Conservation (phyloP, 2,888 invertebrate species). For the Chrysodeixis includens region DNA sequence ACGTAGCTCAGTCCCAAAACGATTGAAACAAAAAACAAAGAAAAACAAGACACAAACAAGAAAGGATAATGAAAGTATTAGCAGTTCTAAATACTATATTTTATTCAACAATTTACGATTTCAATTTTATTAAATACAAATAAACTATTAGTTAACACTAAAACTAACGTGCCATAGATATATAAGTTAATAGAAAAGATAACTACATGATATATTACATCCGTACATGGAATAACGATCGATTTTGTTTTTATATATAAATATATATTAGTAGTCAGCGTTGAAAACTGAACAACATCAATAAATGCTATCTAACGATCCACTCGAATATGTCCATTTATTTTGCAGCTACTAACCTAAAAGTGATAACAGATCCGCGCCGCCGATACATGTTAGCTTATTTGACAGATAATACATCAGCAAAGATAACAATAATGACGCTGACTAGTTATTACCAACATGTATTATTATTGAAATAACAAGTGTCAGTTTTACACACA, state of each 20-base stretch:
- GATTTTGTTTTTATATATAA: conserved; percentile 26
- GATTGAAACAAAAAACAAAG: conserved; percentile 29
- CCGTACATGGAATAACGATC: conserved; percentile 60
- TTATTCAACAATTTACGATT: conserved; percentile 65
- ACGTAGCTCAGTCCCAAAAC: conserved; percentile 11
- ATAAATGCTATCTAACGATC: conserved; percentile 77
- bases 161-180: conserved; percentile 62
- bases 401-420: conserved; percentile 81
- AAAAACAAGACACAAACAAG: conserved; percentile 30
- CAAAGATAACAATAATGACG: conserved; percentile 71
- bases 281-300: conserved; percentile 74
- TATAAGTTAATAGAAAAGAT: conserved; percentile 56
- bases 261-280: conserved; percentile 69
- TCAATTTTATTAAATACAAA: conserved; percentile 56
- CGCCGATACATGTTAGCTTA: conserved; percentile 74
- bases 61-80: conserved; percentile 57
- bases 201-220: conserved; percentile 59
- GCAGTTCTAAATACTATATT: conserved; percentile 63
- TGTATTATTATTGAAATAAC: conserved; percentile 64
- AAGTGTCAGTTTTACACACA: conserved; percentile 65
- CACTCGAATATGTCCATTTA: conserved; percentile 82
- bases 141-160: conserved; percentile 55
- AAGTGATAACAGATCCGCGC: conserved; percentile 72
- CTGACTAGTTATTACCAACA: conserved; percentile 72
- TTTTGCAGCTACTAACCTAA: conserved; percentile 71